Percentiles rank a stretch among this genome's conserved stretches.
These are phyloP conservation scores for Megalonaias nervosa DNA, from an alignment of 1,140 invertebrate species.

Conservation along the genomic window DNA sequence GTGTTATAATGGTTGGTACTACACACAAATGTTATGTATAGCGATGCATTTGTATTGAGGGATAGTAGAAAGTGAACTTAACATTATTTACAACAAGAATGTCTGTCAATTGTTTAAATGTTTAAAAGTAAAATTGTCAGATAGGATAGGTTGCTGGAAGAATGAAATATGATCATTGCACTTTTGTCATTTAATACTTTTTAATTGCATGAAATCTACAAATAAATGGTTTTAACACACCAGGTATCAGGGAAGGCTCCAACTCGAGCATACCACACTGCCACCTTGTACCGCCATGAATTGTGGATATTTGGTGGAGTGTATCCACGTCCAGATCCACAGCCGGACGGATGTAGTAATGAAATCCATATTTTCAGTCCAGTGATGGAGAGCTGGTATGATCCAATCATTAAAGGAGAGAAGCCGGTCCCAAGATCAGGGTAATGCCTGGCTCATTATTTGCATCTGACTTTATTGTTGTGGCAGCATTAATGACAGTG, in stretches of 20 bases:
- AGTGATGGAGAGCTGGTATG: constrained; percentile 67
- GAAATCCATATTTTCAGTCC: constrained; percentile 69
- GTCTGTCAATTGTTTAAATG: too few relatives aligned
- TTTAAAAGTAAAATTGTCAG: too few relatives aligned
- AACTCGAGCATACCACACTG: constrained; percentile 67
- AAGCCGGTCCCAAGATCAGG: constrained; percentile 67
- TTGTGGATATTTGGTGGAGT: constrained; percentile 71
- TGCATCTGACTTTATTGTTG: too few relatives aligned
- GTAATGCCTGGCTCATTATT: constrained; percentile 37
- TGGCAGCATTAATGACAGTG: too few relatives aligned
- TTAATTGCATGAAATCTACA: not conserved
- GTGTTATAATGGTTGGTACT: too few relatives aligned
- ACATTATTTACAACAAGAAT: too few relatives aligned
- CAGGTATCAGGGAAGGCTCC: constrained; percentile 68
- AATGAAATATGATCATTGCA: too few relatives aligned
- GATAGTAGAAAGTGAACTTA: too few relatives aligned
- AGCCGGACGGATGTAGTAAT: constrained; percentile 69
- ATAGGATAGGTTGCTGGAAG: too few relatives aligned
- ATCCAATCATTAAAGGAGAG: constrained; percentile 64
- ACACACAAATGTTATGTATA: too few relatives aligned
- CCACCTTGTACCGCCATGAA: constrained; percentile 66
- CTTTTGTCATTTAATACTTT: too few relatives aligned
- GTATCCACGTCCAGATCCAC: constrained; percentile 65
- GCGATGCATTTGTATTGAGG: too few relatives aligned
- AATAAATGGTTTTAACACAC: not conserved